phyloP scores from a whole-genome alignment of 2,888 invertebrate genomes.

The Coenonympha arcania region DNA sequence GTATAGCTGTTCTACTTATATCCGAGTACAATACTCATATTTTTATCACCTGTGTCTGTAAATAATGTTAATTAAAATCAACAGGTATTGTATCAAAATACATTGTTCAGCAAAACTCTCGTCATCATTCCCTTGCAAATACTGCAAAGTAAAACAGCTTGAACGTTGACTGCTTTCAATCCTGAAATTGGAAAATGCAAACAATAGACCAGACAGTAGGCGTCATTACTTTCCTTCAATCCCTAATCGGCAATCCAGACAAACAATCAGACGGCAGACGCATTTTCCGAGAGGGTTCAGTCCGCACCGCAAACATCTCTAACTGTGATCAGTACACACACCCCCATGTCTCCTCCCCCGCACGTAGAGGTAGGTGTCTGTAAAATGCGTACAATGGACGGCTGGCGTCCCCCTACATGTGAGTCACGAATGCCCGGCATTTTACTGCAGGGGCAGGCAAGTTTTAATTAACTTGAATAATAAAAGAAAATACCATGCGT shows the following conservation, averaged over 20 bases:
- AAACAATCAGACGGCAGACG: neutral
- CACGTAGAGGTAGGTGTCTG: slow-evolving; percentile 1
- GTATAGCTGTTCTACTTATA: too few relatives aligned
- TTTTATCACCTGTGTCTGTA: too few relatives aligned
- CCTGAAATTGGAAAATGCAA: neutral
- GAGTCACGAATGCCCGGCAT: slow-evolving; percentile 22
- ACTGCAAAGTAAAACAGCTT: neutral
- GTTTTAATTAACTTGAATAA: neutral
- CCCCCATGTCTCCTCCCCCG: neutral
- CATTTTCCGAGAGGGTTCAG: slow-evolving; percentile 2
- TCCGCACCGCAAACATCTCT: slow-evolving; percentile 10
- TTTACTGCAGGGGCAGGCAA: neutral
- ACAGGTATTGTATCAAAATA: too few relatives aligned
- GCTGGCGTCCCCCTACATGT: slow-evolving; percentile 12
- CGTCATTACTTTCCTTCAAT: neutral
- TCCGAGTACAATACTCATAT: too few relatives aligned
- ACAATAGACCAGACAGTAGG: neutral
- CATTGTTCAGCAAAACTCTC: neutral
- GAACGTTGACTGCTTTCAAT: neutral
- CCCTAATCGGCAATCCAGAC: neutral
- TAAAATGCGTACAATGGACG: slow-evolving; percentile 8
- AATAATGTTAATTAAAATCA: too few relatives aligned
- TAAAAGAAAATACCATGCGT: too few relatives aligned
- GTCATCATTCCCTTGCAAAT: neutral
- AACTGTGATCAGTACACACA: slow-evolving; percentile 21